phyloP scores from a whole-genome alignment of 2,797 vertebrate genomes.

The Tenualosa thibaudeaui region DNA sequence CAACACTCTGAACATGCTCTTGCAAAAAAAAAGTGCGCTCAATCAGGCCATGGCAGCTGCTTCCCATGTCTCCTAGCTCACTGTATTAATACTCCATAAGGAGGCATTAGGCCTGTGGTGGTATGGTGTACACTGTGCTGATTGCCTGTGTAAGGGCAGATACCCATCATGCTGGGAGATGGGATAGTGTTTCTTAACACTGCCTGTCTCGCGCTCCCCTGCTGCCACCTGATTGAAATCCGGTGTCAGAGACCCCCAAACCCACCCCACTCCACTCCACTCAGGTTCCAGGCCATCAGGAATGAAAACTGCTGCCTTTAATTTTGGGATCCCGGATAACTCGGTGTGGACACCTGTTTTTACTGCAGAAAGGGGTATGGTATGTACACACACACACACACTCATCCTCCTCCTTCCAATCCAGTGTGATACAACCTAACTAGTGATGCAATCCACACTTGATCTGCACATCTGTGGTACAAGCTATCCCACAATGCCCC shows the following conservation, averaged over 20 bases:
- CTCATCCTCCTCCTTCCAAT: too few species aligned
- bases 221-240: conserved; percentile 22
- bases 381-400: neutral
- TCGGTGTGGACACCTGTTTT: conserved; percentile 42
- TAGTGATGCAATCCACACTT: neutral
- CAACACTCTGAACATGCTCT: neutral
- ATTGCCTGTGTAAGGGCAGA: neutral
- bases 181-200: neutral
- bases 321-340: neutral
- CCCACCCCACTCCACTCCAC: neutral
- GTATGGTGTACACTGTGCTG: neutral
- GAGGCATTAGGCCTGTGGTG: neutral
- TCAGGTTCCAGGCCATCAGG: conserved; percentile 5
- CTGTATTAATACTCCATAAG: neutral
- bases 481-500: neutral
- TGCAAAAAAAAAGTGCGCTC: neutral
- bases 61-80: neutral
- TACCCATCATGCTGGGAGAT: neutral
- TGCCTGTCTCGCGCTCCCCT: neutral
- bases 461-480: neutral
- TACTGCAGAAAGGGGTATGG: conserved; percentile 36
- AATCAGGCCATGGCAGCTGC: neutral
- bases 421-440: neutral
- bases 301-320: neutral
- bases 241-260: neutral